These are phyloP conservation scores for Aethes cnicana DNA, from an alignment of 2,888 invertebrate genomes.

Conservation along the genomic window DNA sequence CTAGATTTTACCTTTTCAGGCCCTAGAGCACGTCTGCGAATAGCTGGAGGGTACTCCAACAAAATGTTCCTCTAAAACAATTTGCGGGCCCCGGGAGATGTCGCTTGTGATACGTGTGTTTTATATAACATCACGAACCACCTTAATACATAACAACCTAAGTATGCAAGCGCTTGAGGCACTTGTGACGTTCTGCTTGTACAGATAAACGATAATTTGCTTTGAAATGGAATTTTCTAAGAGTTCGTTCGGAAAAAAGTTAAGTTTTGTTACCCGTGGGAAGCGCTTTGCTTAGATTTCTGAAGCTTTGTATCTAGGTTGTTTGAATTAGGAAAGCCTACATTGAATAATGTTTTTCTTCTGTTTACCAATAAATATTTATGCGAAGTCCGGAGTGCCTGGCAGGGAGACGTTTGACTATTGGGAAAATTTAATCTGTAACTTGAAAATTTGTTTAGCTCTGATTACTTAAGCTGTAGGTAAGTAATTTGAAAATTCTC, in stretches of 20 bases:
- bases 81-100: conserved; percentile 9
- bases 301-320: conserved; percentile 1
- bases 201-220: conserved; percentile 3
- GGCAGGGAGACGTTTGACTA: too few species aligned
- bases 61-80: conserved; percentile 13
- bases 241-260: conserved; percentile 14
- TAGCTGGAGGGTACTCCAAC: conserved; percentile 13
- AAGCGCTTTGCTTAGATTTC: conserved; percentile 3
- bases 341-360: too few species aligned
- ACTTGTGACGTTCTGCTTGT: not conserved
- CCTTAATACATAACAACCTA: not conserved
- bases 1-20: not conserved
- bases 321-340: too few species aligned
- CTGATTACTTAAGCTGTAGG: too few species aligned
- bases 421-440: too few species aligned
- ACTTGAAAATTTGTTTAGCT: too few species aligned
- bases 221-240: conserved; percentile 14
- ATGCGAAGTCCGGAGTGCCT: too few species aligned
- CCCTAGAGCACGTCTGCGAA: conserved; percentile 9
- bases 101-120: conserved; percentile 17
- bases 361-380: too few species aligned
- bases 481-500: too few species aligned
- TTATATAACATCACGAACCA: conserved; percentile 10
- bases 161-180: not conserved
- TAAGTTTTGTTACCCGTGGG: conserved; percentile 10